Conservation (phyloP, 2,888 invertebrate genomes). For the Netelia virgata region DNA sequence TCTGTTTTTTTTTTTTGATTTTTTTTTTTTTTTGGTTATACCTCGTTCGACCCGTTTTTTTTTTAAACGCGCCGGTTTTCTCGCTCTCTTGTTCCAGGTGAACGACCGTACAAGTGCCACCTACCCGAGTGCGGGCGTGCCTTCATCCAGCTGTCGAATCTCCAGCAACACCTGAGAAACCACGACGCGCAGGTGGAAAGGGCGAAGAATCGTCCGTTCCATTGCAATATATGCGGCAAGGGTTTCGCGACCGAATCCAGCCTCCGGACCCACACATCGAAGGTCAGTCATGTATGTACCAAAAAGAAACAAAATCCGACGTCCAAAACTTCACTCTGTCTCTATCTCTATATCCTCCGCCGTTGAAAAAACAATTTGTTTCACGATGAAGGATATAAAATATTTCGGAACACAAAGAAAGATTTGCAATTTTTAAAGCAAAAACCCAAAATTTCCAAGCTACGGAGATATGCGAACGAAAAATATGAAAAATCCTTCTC, state of each 20-base stretch:
- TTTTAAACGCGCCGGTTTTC: slow-evolving; percentile 16
- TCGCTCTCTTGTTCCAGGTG: slow-evolving; percentile 88
- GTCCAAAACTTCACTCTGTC: slow-evolving; percentile 78
- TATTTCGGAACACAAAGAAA: no score
- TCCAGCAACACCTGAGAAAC: slow-evolving; percentile 97
- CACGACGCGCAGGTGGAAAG: slow-evolving; percentile 98
- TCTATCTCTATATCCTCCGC: slow-evolving; percentile 59
- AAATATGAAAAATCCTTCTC: slow-evolving; percentile 27
- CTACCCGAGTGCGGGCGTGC: slow-evolving; percentile 97
- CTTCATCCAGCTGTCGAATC: slow-evolving; percentile 98
- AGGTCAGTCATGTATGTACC: slow-evolving; percentile 94
- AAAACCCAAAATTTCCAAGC: slow-evolving; percentile 29
- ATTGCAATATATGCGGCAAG: slow-evolving; percentile 98
- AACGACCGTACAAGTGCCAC: slow-evolving; percentile 98
- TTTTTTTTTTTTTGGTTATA: not conserved
- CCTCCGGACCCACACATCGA: slow-evolving; percentile 97
- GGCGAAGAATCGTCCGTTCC: slow-evolving; percentile 97
- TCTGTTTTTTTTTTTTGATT: not conserved
- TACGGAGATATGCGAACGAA: slow-evolving; percentile 36
- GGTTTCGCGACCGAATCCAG: slow-evolving; percentile 98
- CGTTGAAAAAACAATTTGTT: slow-evolving; percentile 22
- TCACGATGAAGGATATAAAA: no score
- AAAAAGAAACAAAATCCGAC: slow-evolving; percentile 81
- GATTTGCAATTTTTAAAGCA: not conserved
- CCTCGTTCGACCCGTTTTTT: slow-evolving; percentile 51